Conservation (phyloP, 2,888 invertebrate species). For the Bibio marci region DNA sequence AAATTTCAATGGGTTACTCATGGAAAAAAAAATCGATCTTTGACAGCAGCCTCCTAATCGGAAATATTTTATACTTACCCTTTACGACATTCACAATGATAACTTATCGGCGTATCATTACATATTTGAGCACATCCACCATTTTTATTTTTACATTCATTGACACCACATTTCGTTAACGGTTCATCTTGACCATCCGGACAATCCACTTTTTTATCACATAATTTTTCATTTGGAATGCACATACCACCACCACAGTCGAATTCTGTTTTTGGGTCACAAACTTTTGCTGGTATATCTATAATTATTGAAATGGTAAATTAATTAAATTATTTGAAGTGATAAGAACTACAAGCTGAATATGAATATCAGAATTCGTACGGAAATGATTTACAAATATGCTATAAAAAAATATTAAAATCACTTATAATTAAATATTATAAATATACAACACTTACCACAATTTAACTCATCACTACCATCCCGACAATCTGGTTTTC, state of each 20-base stretch:
- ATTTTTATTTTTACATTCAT: conserved; percentile 64
- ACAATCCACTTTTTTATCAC: conserved; percentile 75
- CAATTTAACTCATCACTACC: conserved; percentile 75
- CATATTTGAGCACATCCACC: conserved; percentile 79
- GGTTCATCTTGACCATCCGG: conserved; percentile 81
- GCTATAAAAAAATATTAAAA: too few relatives aligned
- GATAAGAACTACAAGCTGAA: neutral
- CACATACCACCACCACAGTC: conserved; percentile 75
- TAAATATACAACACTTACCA: conserved; percentile 34
- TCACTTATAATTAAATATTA: conserved; percentile 2
- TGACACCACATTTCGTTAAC: conserved; percentile 51
- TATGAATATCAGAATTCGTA: too few relatives aligned
- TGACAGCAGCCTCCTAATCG: neutral
- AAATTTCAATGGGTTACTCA: neutral
- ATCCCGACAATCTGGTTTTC: conserved; percentile 64
- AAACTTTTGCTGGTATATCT: conserved; percentile 40
- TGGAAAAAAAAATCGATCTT: neutral
- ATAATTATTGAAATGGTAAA: conserved; percentile 11
- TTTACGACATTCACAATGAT: conserved; percentile 61
- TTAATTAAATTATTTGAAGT: neutral
- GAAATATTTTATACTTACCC: conserved; percentile 31
- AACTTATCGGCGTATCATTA: conserved; percentile 62
- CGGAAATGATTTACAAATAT: too few relatives aligned
- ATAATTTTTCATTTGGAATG: conserved; percentile 60
- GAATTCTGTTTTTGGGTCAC: conserved; percentile 64